Base-by-base conservation (phyloP, 2,888 invertebrate genomes). In the Unio delphinus region DNA sequence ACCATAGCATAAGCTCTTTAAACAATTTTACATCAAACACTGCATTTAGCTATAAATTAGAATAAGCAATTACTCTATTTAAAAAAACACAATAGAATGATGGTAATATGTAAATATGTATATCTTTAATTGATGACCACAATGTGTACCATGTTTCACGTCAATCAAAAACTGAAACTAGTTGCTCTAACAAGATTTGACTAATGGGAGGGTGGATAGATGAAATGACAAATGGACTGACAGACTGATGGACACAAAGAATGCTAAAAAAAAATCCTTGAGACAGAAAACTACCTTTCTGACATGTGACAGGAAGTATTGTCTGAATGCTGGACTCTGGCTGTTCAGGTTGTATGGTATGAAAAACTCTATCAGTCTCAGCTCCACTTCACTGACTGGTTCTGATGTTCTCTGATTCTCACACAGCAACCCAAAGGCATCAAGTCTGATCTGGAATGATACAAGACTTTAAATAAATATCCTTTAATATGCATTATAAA, bases 371-470 rank as follows among this genome's bases (percentile, higher is more conserved):
- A 95, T 90, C 23, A 94, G 91, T 3, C 92, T 87, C 56, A 96
- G 91, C 85, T 96, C 96, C 60, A 90, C 90, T 0, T 86, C 69
- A 0, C 91, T 87, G 76, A 95, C 92, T 18, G 90, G 79, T 85
- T 95, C 94, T 3, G 95, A 95, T 2, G 93, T 93, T 87, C 94
- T 94, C 65, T 93, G 86, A 73, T 93, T 94, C 83, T 95, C 95
- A 65, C 94, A 93, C 55, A 96, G 88, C 28, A 95, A 90, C 0
- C 93, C 92, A 65, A 95, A 91, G 0, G 93, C 92, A 76, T 94
- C 91, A 11, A 95, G 90, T 45, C 95, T 92, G 3, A 94, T 92
- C 93, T 95, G 74, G 59, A 88, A 88, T 68, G 73, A 54, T 74
- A 60, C 63, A 30, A 60, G 15, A 45, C 15, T 11, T 45, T 45